Base-by-base conservation (phyloP, 2,888 invertebrate species). In the Polietes domitor region DNA sequence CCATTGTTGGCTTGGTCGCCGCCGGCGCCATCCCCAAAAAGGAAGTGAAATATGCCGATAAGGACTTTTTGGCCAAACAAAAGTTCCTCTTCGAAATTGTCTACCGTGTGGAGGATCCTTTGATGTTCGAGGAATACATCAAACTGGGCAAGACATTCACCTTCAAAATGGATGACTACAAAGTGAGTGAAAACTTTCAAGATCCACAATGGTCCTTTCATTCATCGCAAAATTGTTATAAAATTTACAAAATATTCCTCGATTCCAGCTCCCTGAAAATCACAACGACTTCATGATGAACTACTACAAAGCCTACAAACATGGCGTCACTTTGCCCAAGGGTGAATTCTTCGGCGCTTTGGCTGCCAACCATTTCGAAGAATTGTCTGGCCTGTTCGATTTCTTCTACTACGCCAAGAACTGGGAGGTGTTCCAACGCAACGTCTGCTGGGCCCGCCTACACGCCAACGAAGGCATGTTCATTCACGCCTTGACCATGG, bases 371-470 rank as follows among this genome's bases (percentile, higher is more conserved):
- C 94, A 95, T 75, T 91, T 93, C 78, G 92, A 93, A 83, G 94
- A 95, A 89, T 93, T 93, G 9, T 90, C 93, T 28, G 93, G 93
- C 50, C 91, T 95, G 9, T 95, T 95, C 92, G 94, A 95, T 88
- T 92, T 95, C 72, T 93, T 96, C 86, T 94, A 93, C 92, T 94
- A 94, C 80, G 95, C 96, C 85, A 95, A 95, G 90, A 94, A 95
- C 89, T 96, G 94, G 89, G 93, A 94, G 32, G 95, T 95, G 24
- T 95, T 96, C 93, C 93, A 94, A 91, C 94, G 94, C 87, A 94
- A 95, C 12, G 95, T 95, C 53, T 94, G 94, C 58, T 95, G 94
- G 93, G 93, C 95, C 17, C 94, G 96, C 80, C 92, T 94, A 74
- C 92, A 93, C 85, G 91, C 95, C 80, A 96, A 96, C 89, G 95